phyloP scores from a whole-genome alignment of 2,113 vertebrate genomes.

The Solea solea region DNA sequence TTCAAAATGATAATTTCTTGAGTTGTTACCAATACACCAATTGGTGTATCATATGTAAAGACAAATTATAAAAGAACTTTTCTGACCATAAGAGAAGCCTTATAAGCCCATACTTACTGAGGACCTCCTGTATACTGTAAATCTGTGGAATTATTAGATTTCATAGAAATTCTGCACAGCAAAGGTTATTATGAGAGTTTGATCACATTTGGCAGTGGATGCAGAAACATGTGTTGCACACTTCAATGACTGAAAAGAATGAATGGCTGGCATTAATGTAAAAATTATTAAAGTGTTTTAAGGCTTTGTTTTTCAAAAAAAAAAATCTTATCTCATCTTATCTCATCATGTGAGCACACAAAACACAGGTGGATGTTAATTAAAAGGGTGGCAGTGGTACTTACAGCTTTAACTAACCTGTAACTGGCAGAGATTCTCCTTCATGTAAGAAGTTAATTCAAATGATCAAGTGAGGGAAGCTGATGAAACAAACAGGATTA shows the following conservation, averaged over 20 bases:
- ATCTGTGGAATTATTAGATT: slow-evolving; percentile 1
- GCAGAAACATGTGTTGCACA: slow-evolving; percentile 1
- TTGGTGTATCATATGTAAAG: neutral
- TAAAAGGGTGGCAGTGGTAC: slow-evolving; percentile 75
- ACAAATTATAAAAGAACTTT: neutral
- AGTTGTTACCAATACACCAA: neutral
- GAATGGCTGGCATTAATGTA: neutral
- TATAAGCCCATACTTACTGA: slow-evolving; percentile 47
- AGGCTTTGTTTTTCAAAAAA: neutral
- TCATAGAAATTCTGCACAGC: neutral
- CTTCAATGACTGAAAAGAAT: neutral
- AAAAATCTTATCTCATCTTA: no score
- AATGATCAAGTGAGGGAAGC: slow-evolving; percentile 89
- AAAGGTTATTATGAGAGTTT: neutral
- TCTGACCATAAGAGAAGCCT: neutral
- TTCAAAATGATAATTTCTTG: neutral
- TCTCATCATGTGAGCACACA: neutral
- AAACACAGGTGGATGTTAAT: slow-evolving; percentile 4
- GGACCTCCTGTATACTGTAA: slow-evolving; percentile 6
- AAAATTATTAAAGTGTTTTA: neutral
- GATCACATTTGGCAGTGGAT: neutral
- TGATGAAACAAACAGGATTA: slow-evolving; percentile 92
- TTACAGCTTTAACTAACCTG: slow-evolving; percentile 95
- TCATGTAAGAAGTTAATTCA: slow-evolving; percentile 88
- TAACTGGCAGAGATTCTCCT: slow-evolving; percentile 87